These are phyloP conservation scores for Desmodus rotundus DNA, from an alignment of 2,113 vertebrate genomes.

Conservation along the genomic window DNA sequence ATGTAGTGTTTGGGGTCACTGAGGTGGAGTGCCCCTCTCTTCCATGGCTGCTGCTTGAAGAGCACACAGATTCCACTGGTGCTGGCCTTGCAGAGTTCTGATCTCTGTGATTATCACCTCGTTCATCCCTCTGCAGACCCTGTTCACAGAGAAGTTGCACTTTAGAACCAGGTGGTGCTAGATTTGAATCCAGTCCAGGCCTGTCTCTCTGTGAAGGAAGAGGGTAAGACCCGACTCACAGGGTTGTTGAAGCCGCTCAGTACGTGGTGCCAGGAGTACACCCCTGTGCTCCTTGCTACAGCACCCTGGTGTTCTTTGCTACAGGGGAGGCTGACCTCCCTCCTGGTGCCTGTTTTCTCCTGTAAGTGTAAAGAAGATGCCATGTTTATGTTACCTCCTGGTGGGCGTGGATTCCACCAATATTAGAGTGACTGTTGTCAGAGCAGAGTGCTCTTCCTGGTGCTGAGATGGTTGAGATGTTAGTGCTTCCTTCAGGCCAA, in stretches of 20 bases:
- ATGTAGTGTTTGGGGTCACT: not conserved
- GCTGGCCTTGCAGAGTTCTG: not conserved
- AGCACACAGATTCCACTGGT: not conserved
- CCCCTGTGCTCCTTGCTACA: too few relatives aligned
- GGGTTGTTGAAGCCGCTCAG: not conserved
- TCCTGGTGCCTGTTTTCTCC: not conserved
- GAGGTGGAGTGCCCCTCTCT: not conserved
- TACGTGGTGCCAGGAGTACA: too few relatives aligned
- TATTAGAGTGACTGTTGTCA: not conserved
- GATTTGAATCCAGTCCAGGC: not conserved
- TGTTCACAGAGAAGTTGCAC: not conserved
- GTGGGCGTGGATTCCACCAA: not conserved
- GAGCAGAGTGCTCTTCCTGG: not conserved
- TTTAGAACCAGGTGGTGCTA: not conserved
- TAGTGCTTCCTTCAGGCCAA: not conserved
- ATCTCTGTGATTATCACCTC: not conserved
- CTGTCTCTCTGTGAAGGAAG: not conserved
- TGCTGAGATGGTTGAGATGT: not conserved
- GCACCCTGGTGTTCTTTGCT: not conserved
- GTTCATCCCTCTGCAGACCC: not conserved
- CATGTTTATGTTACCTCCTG: fast-evolving
- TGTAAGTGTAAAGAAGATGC: fast-evolving
- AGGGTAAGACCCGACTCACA: not conserved
- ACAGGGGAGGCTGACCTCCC: not conserved
- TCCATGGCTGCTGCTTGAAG: too few relatives aligned